Evolutionary conservation across 2,797 vertebrate genomes (phyloP).

Genomic region (Tauraco hartlaubi): DNA sequence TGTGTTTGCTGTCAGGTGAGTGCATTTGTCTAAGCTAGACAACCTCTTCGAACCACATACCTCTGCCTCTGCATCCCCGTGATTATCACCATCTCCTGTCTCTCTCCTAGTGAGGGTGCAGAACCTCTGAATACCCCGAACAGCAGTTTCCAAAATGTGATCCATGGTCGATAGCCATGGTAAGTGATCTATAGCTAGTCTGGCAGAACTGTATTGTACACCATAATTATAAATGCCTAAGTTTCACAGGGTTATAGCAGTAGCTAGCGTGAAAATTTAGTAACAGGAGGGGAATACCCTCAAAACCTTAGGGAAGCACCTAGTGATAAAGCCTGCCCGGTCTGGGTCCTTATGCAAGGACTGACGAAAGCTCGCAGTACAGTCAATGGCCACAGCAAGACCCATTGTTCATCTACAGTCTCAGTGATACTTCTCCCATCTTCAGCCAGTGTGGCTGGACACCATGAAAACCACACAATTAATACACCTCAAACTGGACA

Average conservation of each 20-base stretch:
- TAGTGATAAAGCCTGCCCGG: background rate
- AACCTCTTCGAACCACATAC: background rate
- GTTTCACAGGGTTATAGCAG: background rate
- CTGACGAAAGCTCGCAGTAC: background rate
- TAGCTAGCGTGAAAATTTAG: background rate
- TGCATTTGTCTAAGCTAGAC: background rate
- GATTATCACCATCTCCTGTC: background rate
- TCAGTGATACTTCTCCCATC: background rate
- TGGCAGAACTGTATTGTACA: background rate
- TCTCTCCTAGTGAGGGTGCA: background rate
- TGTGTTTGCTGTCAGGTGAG: background rate
- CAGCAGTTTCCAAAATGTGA: background rate
- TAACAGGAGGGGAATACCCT: background rate
- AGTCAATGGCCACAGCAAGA: background rate
- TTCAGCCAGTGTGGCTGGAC: background rate
- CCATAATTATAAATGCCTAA: background rate
- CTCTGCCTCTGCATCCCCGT: background rate
- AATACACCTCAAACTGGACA: background rate
- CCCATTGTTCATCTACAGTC: background rate
- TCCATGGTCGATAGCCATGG: rapidly evolving
- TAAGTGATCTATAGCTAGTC: background rate
- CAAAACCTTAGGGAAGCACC: background rate
- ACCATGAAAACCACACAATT: background rate
- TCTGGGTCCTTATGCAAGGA: background rate
- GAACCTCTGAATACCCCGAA: background rate